Evolutionary conservation across 2,113 vertebrate genomes (phyloP), one percentile per base, ranked within the genome.

Genomic region (Cavia porcellus): DNA sequence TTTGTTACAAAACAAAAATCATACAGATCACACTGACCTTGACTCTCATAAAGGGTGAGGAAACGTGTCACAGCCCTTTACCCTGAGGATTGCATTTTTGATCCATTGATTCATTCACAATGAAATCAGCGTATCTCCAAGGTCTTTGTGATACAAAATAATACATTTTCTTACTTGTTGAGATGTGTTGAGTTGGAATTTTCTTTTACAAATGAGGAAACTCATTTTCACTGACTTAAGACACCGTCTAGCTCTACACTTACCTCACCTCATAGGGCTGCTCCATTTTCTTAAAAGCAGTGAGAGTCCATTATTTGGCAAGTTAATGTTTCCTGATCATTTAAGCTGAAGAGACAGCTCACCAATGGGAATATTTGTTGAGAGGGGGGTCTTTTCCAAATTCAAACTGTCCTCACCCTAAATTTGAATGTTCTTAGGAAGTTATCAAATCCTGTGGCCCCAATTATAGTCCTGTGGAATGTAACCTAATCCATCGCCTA

Each of bases 201-300:
- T 84, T 90, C 50, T 90, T 83, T 91, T 35, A 47, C 4, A 25
- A 55, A 24, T 64, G 88, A 81, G 32, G 11, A 79, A 87, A 70
- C 82, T 55, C 9, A 64, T 79, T 89, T 25, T 35, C 38, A 75
- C 1, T 30, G 24, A 84, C 7, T 55, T 30, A 32, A 72, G 64
- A 77, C 28, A 59, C 4, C 0, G 11, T 59, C 28, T 50, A 81
- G 14, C 15, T 62, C n/a, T 17, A 82, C 8, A 6, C 5, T 2
- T 12, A 77, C 1, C 32, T 8, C 2, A 13, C 15, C 20, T 12
- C 7, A 32, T 50, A 32, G 3, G 5, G 0, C 77, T 83, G n/a
- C 6, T 59, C 1, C n/a, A n/a, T n/a, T 81, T 89, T 89, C 47
- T 28, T 81, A 30, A 42, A 24, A 72, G 13, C 12, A 55, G n/a